Conservation (phyloP, 92 coral and sea anemone genomes). For the Umimayanthus kanabou region DNA sequence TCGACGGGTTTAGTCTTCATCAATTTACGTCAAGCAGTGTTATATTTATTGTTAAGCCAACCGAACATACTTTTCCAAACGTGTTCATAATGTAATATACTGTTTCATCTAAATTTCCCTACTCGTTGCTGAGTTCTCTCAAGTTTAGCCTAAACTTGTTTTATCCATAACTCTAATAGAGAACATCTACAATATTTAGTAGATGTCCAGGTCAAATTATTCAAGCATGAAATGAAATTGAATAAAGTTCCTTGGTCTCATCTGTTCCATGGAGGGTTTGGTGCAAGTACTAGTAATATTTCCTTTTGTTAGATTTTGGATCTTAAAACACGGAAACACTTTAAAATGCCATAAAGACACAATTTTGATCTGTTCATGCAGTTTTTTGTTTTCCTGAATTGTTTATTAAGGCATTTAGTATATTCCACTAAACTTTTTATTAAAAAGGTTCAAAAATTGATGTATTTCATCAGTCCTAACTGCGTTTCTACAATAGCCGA, state of each 20-base stretch:
- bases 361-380: not conserved
- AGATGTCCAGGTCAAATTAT: not conserved
- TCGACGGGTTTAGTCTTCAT: not conserved
- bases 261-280: not conserved
- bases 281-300: no score
- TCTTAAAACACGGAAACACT: not conserved
- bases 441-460: no score
- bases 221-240: not conserved
- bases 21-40: not conserved
- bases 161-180: no score
- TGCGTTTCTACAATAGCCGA: not conserved
- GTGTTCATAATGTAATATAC: no score
- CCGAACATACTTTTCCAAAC: not conserved
- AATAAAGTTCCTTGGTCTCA: not conserved
- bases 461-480: no score
- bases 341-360: not conserved
- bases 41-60: not conserved
- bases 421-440: no score
- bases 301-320: no score
- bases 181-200: not conserved
- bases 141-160: not conserved
- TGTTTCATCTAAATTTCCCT: no score
- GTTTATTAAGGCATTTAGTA: not conserved
- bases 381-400: no score
- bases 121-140: not conserved